Evolutionary conservation across 2,797 vertebrate species (phyloP), one percentile per base, ranked within the genome.

Genomic region (Acipenser oxyrinchus): DNA sequence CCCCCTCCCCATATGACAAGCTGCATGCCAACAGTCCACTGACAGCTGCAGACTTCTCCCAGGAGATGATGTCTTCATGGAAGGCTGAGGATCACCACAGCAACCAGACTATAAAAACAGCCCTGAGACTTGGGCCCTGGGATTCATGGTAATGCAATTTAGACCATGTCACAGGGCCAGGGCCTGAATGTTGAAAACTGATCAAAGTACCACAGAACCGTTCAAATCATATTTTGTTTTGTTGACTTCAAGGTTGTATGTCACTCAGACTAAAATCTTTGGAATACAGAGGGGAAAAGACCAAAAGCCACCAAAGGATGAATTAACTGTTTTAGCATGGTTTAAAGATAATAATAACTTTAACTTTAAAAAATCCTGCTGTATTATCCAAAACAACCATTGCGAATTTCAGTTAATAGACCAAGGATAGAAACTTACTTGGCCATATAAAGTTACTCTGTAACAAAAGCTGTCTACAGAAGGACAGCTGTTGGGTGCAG

Each of bases 61-160:
- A 63, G 48, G 83, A 82, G 85, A 86, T 69, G 70, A 51, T n/a
- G 70, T 75, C 79, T 84, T 76, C 80, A 80, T 55, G 73, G 80
- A 87, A 79, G 82, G 77, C 78, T 79, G 72, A 79, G 72, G 69
- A 82, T 89, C 79, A 81, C 88, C 83, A 88, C 80, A 82, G 88
- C 84, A 92, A 90, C 88, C 80, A 84, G 78, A 80, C 77, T 81
- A 82, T 77, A 84, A 88, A 91, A 90, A 90, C 86, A 92, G 37
- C 37, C 82, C 76, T 76, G 69, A 1, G 0, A 37, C 5, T 37
- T 37, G 78, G 76, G 82, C 78, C 74, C 77, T 0, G 0, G 62
- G 71, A 66, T 78, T 86, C 87, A 37, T 86, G 88, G 74, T 86
- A 89, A 89, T 88, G 83, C 80, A 84, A 89, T 90, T 77, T 87